Evolutionary conservation across 2,888 invertebrate species (phyloP).

Genomic region (Branchellion lobata): DNA sequence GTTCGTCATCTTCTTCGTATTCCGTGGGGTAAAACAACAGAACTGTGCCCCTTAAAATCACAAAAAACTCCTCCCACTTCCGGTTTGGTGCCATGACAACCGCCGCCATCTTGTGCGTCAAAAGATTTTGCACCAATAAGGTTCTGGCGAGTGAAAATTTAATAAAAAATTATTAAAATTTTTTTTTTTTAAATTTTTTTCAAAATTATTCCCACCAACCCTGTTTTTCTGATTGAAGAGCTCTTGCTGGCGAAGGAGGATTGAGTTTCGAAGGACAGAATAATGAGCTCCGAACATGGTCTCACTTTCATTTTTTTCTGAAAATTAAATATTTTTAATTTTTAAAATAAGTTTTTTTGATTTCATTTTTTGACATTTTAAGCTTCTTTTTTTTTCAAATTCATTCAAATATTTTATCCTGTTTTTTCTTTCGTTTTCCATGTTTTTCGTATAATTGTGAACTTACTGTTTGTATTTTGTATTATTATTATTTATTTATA

Average conservation of each 20-base stretch:
- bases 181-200: neutral
- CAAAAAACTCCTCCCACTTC: conserved; percentile 98
- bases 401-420: no score
- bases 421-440: no score
- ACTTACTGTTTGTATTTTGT: no score
- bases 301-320: conserved; percentile 50
- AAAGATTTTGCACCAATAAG: conserved; percentile 95
- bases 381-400: no score
- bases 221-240: conserved; percentile 93
- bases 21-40: conserved; percentile 77
- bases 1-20: conserved; percentile 53
- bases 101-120: conserved; percentile 91
- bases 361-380: no score
- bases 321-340: no score
- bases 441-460: no score
- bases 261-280: conserved; percentile 58
- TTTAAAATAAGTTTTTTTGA: no score
- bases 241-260: conserved; percentile 85
- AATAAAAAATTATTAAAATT: neutral
- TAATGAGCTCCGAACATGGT: conserved; percentile 57
- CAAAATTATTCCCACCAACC: conserved; percentile 67
- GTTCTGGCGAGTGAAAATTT: conserved; percentile 69
- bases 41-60: conserved; percentile 93
- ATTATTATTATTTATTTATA: no score
- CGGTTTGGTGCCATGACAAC: conserved; percentile 91